Base-by-base conservation (phyloP, 2,888 invertebrate species). In the Caenorhabditis sp. region DNA sequence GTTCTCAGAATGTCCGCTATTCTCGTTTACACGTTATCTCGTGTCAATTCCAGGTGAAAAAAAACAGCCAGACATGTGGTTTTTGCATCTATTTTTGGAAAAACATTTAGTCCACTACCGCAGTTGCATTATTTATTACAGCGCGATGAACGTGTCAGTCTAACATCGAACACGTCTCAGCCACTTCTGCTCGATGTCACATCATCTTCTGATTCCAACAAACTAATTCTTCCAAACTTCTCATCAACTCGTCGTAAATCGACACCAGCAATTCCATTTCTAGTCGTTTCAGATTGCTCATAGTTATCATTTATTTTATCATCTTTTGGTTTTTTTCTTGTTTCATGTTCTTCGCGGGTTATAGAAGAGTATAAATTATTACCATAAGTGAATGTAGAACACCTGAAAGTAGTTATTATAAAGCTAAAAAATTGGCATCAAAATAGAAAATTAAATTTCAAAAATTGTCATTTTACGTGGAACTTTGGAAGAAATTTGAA, bases 231-330 rank as follows among this genome's bases (percentile, higher is more conserved):
- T 1, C 73, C 68, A 31, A 62, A 65, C 14, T n/a, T 27, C 0
- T 23, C 43, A 5, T 49, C 57, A 49, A 62, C 64, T 58, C 68
- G 74, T 8, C 62, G 74, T 21, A 69, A 69, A 61, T 69, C 69
- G 1, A 69, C 74, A 36, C 74, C 74, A n/a, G 74, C 74, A 1
- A 75, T 75, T 43, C 70, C 75, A 31, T 49, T 75, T 43, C 68
- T 75, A 12, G 75, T 75, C 37, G 75, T 75, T 55, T 68, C 68
- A 21, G 70, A 67, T 60, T 70, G 67, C 37, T 67, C 68, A 21
- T 65, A 66, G 36, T 58, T 14, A 8, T 51, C 8, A 51, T 23
- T 21, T n/a, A 3, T 21, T 51, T 58, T 58, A 14, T 36, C 14
- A 19, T 17, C 12, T 23, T 31, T 26, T n/a, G 57, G 37, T 21